Base-by-base conservation (phyloP, 2,113 vertebrate species). In the Callopanchax toddi region DNA sequence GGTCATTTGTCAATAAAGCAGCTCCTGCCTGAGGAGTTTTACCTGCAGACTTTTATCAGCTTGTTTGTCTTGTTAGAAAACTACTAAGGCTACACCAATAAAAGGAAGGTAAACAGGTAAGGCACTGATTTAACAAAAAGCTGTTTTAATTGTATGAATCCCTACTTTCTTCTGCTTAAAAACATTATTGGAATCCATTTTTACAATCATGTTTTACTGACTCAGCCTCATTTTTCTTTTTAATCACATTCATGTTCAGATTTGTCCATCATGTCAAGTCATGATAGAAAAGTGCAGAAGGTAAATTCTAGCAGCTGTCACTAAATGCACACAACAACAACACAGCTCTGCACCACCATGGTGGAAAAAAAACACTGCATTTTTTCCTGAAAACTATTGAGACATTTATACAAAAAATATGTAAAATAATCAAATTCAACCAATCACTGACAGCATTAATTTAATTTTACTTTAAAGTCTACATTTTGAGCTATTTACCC, bases 1-100 rank as follows among this genome's bases (percentile, higher is more conserved):
- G 26, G 37, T 7, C 26, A 36, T 77, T 81, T 50, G 66, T 76
- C 50, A 64, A 45, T 49, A 51, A 40, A 53, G 45, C 48, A 44
- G 39, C 36, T 1, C 5, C 39, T 55, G 37, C 66, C 56, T 17
- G 15, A 67, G 51, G 66, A 67, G 67, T 46, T 42, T 70, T 46
- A 37, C 29, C 1, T 36, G 26, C 32, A 59, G 3, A 58, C n/a
- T 10, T 39, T 36, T 4, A 26, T 71, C 51, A 50, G 29, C 12
- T 34, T 23, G 7, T 0, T 37, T 40, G 26, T 42, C 0, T 1
- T 74, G 15, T 60, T 18, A 8, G 21, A 49, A 58, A 64, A 46
- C 16, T 11, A 3, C 21, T 36, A 18, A 44, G 43, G 22, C 9
- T 54, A 9, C 6, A 15, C 5, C 12, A 13, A 2, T 10, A 29